Conservation (phyloP, 2,113 vertebrate genomes). For the Ancistrus triradiatus region DNA sequence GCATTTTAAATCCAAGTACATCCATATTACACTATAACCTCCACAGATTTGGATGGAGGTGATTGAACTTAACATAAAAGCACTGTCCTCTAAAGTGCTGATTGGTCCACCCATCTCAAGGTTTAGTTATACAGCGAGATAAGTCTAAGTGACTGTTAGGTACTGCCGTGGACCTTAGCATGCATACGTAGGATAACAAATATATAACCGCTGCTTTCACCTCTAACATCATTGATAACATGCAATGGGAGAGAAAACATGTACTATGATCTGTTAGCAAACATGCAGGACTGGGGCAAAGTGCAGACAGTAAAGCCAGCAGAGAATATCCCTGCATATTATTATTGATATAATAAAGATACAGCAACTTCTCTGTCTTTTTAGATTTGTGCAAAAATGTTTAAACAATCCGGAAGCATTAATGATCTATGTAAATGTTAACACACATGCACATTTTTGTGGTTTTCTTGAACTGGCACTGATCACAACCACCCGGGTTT, state of each 20-base stretch:
- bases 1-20: background rate
- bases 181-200: background rate
- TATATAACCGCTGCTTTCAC: background rate
- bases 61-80: background rate
- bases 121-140: background rate
- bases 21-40: background rate
- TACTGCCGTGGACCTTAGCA: slow-evolving; percentile 3
- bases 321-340: background rate
- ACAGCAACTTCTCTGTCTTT: too few species aligned
- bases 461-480: too few species aligned
- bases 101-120: background rate
- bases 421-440: too few species aligned
- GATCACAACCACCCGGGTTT: too few species aligned
- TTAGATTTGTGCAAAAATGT: too few species aligned
- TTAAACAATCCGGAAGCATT: too few species aligned
- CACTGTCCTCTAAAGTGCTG: background rate
- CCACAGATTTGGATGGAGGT: background rate
- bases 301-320: background rate
- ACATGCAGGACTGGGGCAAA: slow-evolving; percentile 30
- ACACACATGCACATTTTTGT: too few species aligned
- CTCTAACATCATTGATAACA: slow-evolving; percentile 26
- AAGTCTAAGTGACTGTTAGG: background rate
- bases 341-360: too few species aligned
- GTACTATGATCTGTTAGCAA: slow-evolving; percentile 37
- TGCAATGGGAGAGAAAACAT: slow-evolving; percentile 9